These are phyloP conservation scores for Opisthocomus hoazin DNA, from an alignment of 2,113 vertebrate species.

Conservation along the genomic window DNA sequence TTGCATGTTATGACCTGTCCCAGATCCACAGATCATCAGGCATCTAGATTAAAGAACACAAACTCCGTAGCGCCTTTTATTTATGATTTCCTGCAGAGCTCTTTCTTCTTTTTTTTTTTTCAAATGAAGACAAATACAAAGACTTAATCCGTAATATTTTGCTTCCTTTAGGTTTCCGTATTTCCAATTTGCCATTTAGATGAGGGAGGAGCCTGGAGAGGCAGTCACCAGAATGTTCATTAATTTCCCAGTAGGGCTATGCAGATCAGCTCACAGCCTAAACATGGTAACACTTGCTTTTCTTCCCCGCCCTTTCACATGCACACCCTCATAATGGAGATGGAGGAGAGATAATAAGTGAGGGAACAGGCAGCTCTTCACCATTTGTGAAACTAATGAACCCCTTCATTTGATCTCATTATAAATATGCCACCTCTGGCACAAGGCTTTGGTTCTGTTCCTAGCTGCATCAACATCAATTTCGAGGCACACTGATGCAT, in stretches of 20 bases:
- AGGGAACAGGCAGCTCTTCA: constrained; percentile 56
- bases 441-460: constrained; percentile 57
- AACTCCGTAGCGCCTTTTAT: background rate
- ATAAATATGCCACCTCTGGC: constrained; percentile 60
- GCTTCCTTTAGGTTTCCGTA: background rate
- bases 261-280: constrained; percentile 53
- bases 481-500: constrained; percentile 59
- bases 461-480: constrained; percentile 63
- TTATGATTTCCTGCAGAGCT: background rate
- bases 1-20: constrained; percentile 11
- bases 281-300: background rate
- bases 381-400: constrained; percentile 60
- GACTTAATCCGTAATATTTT: background rate
- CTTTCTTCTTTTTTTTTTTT: background rate
- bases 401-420: constrained; percentile 61
- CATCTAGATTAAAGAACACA: constrained; percentile 19
- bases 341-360: constrained; percentile 39
- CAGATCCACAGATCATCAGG: background rate
- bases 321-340: constrained; percentile 14
- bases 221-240: background rate
- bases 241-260: constrained; percentile 61
- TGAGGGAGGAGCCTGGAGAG: background rate
- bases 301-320: background rate
- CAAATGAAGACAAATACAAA: background rate
- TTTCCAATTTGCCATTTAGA: background rate